Evolutionary conservation across 2,113 vertebrate species (phyloP).

Genomic region (Vidua macroura): DNA sequence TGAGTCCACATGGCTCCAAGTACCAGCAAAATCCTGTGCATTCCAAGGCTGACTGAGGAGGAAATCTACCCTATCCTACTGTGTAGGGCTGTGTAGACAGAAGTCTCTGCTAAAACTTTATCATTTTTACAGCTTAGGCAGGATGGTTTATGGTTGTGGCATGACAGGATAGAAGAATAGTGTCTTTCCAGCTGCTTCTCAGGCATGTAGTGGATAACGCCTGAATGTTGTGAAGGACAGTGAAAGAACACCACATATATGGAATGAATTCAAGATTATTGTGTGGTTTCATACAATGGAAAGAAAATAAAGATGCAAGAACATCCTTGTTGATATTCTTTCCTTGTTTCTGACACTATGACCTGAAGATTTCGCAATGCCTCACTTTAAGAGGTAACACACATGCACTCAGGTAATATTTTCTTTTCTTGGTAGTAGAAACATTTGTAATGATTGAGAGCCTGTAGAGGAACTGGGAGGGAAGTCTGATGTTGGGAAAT

Average conservation of each 20-base stretch:
- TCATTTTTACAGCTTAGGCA: neutral
- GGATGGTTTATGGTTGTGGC: neutral
- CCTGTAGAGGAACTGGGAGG: neutral
- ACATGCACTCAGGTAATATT: neutral
- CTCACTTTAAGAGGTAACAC: neutral
- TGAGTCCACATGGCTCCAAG: too few species aligned
- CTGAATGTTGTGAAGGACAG: rapidly evolving
- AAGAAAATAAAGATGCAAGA: neutral
- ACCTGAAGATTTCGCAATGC: neutral
- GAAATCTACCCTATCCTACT: neutral
- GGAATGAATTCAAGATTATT: neutral
- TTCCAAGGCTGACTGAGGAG: neutral
- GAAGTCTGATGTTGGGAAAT: neutral
- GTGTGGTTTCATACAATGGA: neutral
- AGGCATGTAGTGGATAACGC: too few species aligned
- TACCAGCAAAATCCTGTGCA: neutral
- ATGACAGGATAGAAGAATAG: neutral
- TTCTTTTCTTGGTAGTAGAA: too few species aligned
- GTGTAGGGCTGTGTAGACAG: neutral
- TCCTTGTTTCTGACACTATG: neutral
- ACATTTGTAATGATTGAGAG: neutral
- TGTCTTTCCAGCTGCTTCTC: neutral
- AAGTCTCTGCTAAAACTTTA: neutral
- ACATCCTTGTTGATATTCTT: neutral
- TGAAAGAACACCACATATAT: rapidly evolving